These are phyloP conservation scores for Sclerodermus sp. DNA, from an alignment of 2,888 invertebrate species.

Conservation along the genomic window DNA sequence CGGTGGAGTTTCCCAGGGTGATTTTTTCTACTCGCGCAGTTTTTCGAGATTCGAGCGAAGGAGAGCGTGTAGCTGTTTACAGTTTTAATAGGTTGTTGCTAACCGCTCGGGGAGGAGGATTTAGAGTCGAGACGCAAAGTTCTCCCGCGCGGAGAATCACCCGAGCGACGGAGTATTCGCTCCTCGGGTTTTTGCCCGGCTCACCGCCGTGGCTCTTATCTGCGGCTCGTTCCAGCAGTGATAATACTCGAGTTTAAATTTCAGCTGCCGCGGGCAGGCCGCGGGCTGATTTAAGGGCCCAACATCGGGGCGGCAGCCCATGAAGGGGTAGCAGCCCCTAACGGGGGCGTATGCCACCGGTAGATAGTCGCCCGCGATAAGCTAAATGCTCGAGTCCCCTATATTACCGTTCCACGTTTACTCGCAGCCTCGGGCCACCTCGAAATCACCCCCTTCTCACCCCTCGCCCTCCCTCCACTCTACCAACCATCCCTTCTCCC, in stretches of 20 bases:
- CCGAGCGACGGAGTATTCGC: too few relatives aligned
- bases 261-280: conserved; percentile 41
- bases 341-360: conserved; percentile 46
- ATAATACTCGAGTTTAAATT: conserved; percentile 51
- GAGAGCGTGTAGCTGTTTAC: too few relatives aligned
- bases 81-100: too few relatives aligned
- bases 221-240: conserved; percentile 25
- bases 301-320: conserved; percentile 16
- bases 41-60: too few relatives aligned
- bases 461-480: conserved; percentile 2
- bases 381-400: conserved; percentile 49
- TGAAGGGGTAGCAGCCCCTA: conserved; percentile 35
- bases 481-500: not conserved
- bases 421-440: conserved; percentile 19
- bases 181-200: too few relatives aligned
- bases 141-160: too few relatives aligned
- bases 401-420: conserved; percentile 26
- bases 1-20: too few relatives aligned
- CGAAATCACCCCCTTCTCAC: conserved; percentile 5
- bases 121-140: too few relatives aligned
- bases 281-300: conserved; percentile 51
- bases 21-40: too few relatives aligned
- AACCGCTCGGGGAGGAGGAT: too few relatives aligned
- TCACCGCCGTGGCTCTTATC: conserved; percentile 42
- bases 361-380: conserved; percentile 50